Conservation (phyloP, 2,888 invertebrate genomes). For the Agriopis leucophaearia region DNA sequence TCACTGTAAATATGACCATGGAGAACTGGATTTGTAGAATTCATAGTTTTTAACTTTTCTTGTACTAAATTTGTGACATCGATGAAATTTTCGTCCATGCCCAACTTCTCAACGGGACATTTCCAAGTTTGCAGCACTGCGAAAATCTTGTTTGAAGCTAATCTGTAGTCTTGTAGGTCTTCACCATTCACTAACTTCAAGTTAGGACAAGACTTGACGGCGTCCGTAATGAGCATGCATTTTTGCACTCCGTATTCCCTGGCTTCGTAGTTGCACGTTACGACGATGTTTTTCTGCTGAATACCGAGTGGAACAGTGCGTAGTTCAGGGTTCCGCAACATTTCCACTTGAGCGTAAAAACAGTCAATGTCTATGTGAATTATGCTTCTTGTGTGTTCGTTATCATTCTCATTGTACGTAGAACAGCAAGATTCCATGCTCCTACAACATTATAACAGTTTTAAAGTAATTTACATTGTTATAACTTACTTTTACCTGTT, state of each 20-base stretch:
- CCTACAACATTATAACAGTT: constrained; percentile 73
- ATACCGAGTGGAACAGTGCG: constrained; percentile 91
- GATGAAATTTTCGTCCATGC: constrained; percentile 94
- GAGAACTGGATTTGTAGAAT: constrained; percentile 67
- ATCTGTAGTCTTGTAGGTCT: constrained; percentile 92
- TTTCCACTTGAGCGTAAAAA: constrained; percentile 95
- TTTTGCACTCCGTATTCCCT: constrained; percentile 91
- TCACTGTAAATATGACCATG: constrained; percentile 87
- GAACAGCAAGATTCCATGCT: constrained; percentile 82
- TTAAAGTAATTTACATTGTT: constrained; percentile 75
- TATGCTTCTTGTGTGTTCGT: constrained; percentile 89
- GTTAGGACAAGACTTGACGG: constrained; percentile 90
- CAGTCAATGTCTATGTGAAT: constrained; percentile 94
- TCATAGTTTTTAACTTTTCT: constrained; percentile 77
- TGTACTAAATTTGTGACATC: constrained; percentile 91
- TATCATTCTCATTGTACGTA: constrained; percentile 68
- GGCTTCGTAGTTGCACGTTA: constrained; percentile 94
- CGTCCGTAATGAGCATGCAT: constrained; percentile 92
- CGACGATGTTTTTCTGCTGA: constrained; percentile 94
- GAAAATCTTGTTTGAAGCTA: constrained; percentile 92
- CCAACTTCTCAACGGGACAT: constrained; percentile 91
- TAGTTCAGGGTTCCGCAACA: constrained; percentile 89
- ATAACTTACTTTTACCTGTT: constrained; percentile 78
- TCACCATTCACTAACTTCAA: constrained; percentile 93
- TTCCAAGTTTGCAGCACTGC: constrained; percentile 90